Evolutionary conservation across 2,113 vertebrate species (phyloP), one percentile per base, ranked within the genome.

Genomic region (Proterorhinus semilunaris): DNA sequence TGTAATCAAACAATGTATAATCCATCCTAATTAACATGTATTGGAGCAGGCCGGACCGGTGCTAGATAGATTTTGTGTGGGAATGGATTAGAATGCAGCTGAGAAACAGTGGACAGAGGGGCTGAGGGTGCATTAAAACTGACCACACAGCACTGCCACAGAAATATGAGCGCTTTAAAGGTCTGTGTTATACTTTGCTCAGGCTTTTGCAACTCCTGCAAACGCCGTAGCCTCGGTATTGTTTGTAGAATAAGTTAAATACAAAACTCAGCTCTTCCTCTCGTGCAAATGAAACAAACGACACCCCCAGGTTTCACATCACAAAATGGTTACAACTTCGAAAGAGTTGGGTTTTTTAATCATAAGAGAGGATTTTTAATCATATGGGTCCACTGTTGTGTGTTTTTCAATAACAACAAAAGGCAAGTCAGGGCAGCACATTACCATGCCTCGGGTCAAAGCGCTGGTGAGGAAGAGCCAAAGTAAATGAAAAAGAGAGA

Each of bases 51-150:
- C 8, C 10, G 11, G 49, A 6, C 52, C 68, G 52, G 8, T 27
- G 65, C 61, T n/a, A 11, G 47, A 61, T 68, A 51, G 69, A 71
- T 63, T 67, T 11, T 52, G 17, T 75, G 70, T 27, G 66, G 80
- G 72, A 65, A 71, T 36, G 4, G 84, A 83, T 84, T 81, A 85
- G 12, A 10, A 68, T 69, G 79, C 54, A 63, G 75, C 69, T 57
- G 80, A 71, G 27, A 72, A 74, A 71, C 70, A 63, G 21, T 43
- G 62, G 12, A 42, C 52, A 21, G 64, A 86, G 75, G 48, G 75
- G 89, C 88, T 89, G 87, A 87, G 85, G 64, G 68, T 66, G 82
- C 87, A 78, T 88, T 83, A 82, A 74, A 88, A 91, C 69, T 79
- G 85, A 81, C 76, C 85, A 88, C 82, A 62, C 87, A 87, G 87